Conservation (phyloP, 2,888 invertebrate genomes). For the Allygus modestus region DNA sequence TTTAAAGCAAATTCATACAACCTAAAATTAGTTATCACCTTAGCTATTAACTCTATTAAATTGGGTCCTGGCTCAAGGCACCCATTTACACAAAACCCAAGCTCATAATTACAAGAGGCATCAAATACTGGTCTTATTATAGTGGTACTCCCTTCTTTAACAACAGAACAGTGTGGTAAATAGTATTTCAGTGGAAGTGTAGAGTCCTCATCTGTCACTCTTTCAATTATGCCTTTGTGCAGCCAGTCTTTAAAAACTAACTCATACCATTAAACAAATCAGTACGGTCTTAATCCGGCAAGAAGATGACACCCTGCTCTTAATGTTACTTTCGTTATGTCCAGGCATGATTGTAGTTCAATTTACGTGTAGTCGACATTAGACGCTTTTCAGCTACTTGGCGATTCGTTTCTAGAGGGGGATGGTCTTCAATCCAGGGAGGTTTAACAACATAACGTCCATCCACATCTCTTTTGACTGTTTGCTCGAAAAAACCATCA, state of each 20-base stretch:
- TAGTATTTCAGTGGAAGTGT: neutral
- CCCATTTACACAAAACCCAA: neutral
- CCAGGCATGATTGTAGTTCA: neutral
- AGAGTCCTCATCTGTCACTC: neutral
- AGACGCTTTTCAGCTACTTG: slow-evolving; percentile 34
- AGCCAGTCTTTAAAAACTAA: slow-evolving; percentile 1
- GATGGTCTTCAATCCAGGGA: slow-evolving; percentile 30
- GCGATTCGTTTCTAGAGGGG: slow-evolving; percentile 30
- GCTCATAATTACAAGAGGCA: neutral
- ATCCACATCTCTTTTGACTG: slow-evolving; percentile 8
- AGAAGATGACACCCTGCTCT: too few species aligned
- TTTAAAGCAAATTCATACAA: slow-evolving; percentile 30
- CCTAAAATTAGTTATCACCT: slow-evolving; percentile 41
- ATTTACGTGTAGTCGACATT: neutral
- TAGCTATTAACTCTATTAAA: slow-evolving; percentile 47
- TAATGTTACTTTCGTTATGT: too few species aligned
- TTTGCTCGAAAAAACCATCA: slow-evolving; percentile 3
- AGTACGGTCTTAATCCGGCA: too few species aligned
- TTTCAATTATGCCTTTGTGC: neutral
- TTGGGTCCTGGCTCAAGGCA: slow-evolving; percentile 41
- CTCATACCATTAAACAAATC: neutral
- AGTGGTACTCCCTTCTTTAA: neutral
- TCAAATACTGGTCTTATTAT: slow-evolving; percentile 5
- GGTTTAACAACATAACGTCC: slow-evolving; percentile 36
- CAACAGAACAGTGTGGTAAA: neutral